Evolutionary conservation across 1,140 invertebrate species (phyloP), one percentile per base, ranked within the genome.

Genomic region (Xylocopa sonorina): DNA sequence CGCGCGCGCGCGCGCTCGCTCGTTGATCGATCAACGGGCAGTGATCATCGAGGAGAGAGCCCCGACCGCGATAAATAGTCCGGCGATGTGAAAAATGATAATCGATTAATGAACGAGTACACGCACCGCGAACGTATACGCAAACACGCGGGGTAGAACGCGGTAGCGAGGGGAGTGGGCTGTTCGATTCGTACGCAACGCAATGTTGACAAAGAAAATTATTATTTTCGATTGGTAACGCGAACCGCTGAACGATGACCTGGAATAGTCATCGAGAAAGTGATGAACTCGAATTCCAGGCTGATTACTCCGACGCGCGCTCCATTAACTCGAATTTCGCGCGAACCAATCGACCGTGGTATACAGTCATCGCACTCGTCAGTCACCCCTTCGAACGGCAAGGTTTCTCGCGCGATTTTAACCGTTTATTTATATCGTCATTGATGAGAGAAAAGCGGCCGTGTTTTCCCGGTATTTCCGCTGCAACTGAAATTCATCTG

Each of bases 301-400:
- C 84, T 86, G 84, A 86, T 86, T 86, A 86, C 80, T 78, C 63
- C n/a, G n/a, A 41, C 60, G 62, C 75, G 66, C 83, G 84, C 80
- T 86, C 84, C 84, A 86, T 86, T 86, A 85, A 86, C 84, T 86
- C 84, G 80, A 86, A 86, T 85, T 85, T 86, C 72, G 84, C 79
- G 83, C 80, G 80, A 86, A 73, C 75, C 84, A 85, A 86, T 86
- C 84, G 84, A 86, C 80, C 80, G 80, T 86, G 51, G 48, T 74
- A 29, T 41, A 71, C 41, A 85, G 83, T 85, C 84, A 77, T 85
- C 83, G 46, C 64, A 34, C 53, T 50, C 68, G 53, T 63, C 69
- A 55, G 63, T 63, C 64, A 76, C 72, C 63, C 72, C 76, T 76
- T 81, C 72, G 51, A 63, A 68, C 62, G 46, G 55, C 67, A 73